phyloP scores from a whole-genome alignment of 2,888 invertebrate species.

The Hedya salicella region DNA sequence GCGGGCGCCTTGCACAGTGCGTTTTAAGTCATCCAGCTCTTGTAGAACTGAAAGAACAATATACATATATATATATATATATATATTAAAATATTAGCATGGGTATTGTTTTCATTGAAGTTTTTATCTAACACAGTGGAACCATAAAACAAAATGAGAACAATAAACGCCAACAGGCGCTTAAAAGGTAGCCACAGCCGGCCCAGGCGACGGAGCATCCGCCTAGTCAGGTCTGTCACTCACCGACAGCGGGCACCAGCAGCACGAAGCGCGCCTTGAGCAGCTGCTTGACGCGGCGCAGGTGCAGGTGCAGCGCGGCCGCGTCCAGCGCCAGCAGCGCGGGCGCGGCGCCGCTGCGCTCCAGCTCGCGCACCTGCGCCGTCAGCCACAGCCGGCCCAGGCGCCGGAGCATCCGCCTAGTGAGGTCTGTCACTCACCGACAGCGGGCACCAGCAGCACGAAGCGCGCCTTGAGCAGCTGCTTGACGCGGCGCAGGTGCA shows the following conservation, averaged over 20 bases:
- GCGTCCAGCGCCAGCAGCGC: constrained; percentile 96
- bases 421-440: no score
- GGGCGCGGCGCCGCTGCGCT: constrained; percentile 88
- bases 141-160: no score
- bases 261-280: constrained; percentile 94
- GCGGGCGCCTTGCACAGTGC: constrained; percentile 92
- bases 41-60: constrained; percentile 89
- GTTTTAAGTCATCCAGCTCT: constrained; percentile 94
- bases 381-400: constrained; percentile 96
- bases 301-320: constrained; percentile 90
- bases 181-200: constrained; percentile 94
- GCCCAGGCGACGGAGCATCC: constrained; percentile 90
- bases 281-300: constrained; percentile 91
- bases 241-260: constrained; percentile 94
- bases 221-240: no score
- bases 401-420: no score
- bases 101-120: no score
- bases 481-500: constrained; percentile 91
- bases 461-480: constrained; percentile 93
- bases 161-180: no score
- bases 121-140: no score
- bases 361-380: constrained; percentile 94
- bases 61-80: neutral
- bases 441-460: constrained; percentile 93
- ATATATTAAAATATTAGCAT: no score